Percentiles rank a stretch among this genome's conserved stretches.
Conservation (phyloP, 2,888 invertebrate genomes). For the Spatulosminthurus flaviceps region DNA sequence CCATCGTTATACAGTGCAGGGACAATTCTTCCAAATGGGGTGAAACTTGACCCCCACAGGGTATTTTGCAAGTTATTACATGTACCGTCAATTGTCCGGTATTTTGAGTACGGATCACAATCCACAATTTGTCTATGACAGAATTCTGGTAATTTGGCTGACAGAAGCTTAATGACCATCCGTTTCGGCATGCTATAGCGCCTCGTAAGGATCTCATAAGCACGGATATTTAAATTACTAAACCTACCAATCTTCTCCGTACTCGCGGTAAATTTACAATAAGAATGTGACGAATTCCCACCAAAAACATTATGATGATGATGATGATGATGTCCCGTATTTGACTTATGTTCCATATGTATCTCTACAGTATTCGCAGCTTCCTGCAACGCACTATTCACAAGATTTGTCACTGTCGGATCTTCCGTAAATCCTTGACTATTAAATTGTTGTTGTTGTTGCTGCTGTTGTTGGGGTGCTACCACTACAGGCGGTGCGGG, state of each 20-base stretch:
- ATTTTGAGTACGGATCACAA: conserved; percentile 54
- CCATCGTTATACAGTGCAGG: conserved; percentile 62
- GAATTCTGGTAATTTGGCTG: conserved; percentile 41
- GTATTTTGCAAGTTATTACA: conserved; percentile 61
- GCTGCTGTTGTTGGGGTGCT: background rate
- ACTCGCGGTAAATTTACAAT: conserved; percentile 62
- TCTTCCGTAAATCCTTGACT: background rate
- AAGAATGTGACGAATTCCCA: conserved; percentile 52
- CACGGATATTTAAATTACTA: conserved; percentile 60
- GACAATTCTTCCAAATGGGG: conserved; percentile 60
- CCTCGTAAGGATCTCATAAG: conserved; percentile 61
- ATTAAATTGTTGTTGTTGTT: no score
- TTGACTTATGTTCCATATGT: conserved; percentile 32
- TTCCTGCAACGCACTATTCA: conserved; percentile 42
- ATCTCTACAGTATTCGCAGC: conserved; percentile 34
- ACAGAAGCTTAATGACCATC: conserved; percentile 39
- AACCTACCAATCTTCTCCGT: conserved; percentile 61
- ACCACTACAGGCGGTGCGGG: no score
- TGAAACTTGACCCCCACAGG: conserved; percentile 59
- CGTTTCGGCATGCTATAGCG: conserved; percentile 40
- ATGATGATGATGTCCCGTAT: conserved; percentile 1
- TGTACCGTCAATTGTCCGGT: conserved; percentile 60
- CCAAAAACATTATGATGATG: background rate
- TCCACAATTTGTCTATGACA: conserved; percentile 33
- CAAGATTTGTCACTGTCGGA: conserved; percentile 10